Base-by-base conservation (phyloP, 53 echinoderm and acorn worm genomes). In the Zoroaster sp. region DNA sequence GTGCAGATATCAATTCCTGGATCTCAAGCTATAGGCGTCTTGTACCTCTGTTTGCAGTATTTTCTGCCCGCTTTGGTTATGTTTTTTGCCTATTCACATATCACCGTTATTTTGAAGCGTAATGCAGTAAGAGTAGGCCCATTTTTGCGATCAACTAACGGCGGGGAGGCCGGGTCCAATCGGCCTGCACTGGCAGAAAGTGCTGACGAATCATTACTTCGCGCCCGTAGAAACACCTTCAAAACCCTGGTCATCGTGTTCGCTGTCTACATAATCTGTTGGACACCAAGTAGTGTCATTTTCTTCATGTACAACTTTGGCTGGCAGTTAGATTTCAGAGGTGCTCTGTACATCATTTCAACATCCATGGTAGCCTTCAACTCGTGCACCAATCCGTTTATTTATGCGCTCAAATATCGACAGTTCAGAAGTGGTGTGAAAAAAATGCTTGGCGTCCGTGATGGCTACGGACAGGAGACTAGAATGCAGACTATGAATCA, bases 21-120 rank as follows among this genome's bases (percentile, higher is more conserved):
- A 36, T 36, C 46, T 20, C 5, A 51, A 43, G 35, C 79, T 20
- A 20, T 90, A 9, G 94, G 94, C 11, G 46, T 90, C 7, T 18
- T 68, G 2, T 65, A 90, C 30, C 92, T 94, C 74, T 25, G 89
- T 35, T 81, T 94, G 66, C 93, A 96, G 78, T 94, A 89, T 37
- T 83, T 94, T 20, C 34, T 96, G 0, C 96, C 96, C 8, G 72
- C 90, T 3, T 36, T 88, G 34, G 63, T 92, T 52, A 96, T 96
- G 96, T 54, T 90, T 1, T 80, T 78, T 30, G 92, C 83, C 66
- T 96, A 94, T 51, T 41, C 66, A 25, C 36, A 67, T 3, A 92
- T 96, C 35, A 41, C 92, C 37, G 44, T 32, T 0, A 80, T 86
- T 15, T 80, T 95, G 73, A 89, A 86, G 78, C 72, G 74, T 36